phyloP scores from a whole-genome alignment of 2,113 vertebrate genomes.

The Hyperoodon ampullatus region DNA sequence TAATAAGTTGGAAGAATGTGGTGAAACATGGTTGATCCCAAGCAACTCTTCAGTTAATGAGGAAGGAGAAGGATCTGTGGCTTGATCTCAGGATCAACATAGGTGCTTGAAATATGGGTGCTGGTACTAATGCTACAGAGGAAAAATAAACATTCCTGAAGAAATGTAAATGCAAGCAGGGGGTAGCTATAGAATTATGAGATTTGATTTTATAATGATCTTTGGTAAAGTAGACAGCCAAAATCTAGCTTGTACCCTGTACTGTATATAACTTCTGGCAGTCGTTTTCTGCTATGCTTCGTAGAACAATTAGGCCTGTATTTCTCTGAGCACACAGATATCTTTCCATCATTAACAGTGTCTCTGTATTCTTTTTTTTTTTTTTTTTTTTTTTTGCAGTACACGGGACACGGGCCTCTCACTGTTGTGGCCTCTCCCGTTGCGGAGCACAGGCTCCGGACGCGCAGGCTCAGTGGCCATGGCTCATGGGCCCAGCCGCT shows the following conservation, averaged over 20 bases:
- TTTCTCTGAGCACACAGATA: slow-evolving; percentile 50
- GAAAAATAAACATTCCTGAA: not conserved
- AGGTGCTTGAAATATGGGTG: not conserved
- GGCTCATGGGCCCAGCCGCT: no score
- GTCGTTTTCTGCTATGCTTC: slow-evolving; percentile 11
- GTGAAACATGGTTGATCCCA: not conserved
- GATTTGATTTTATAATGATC: slow-evolving; percentile 56
- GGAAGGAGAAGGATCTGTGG: not conserved
- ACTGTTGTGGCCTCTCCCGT: no score
- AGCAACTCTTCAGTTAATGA: slow-evolving; percentile 37
- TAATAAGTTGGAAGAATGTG: not conserved
- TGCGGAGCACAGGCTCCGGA: no score
- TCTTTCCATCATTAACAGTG: not conserved
- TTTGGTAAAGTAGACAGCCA: not conserved
- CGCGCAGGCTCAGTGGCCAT: no score
- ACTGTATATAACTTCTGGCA: not conserved
- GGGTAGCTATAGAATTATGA: slow-evolving; percentile 27
- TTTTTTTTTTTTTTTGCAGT: no score
- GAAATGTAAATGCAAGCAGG: not conserved
- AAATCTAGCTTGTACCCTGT: not conserved
- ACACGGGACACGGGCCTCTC: no score
- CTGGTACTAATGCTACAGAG: not conserved
- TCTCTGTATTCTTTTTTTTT: not conserved
- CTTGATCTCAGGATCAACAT: slow-evolving; percentile 37
- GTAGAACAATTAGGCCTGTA: slow-evolving; percentile 46